These are phyloP conservation scores for Pangasianodon hypophthalmus DNA, from an alignment of 2,113 vertebrate genomes.

Conservation along the genomic window DNA sequence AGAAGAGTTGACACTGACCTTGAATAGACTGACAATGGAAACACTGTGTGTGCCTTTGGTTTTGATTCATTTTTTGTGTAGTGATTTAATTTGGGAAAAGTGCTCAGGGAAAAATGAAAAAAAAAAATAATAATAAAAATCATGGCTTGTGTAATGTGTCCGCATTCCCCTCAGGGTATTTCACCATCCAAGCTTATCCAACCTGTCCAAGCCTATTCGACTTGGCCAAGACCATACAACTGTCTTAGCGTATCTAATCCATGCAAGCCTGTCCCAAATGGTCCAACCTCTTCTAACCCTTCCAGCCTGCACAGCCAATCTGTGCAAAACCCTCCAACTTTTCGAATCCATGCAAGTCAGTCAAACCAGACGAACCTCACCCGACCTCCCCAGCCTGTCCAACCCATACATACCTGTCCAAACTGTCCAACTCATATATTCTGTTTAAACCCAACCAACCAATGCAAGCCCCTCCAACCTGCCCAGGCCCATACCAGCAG, in stretches of 20 bases:
- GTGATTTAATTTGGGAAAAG: neutral
- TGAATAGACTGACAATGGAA: neutral
- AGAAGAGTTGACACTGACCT: neutral
- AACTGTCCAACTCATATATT: neutral
- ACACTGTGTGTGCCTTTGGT: neutral
- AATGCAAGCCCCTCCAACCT: neutral
- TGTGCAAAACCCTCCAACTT: neutral
- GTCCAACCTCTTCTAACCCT: neutral
- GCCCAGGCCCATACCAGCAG: neutral
- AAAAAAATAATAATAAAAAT: too few relatives aligned
- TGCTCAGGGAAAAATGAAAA: too few relatives aligned
- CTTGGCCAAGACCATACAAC: neutral
- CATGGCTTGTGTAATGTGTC: too few relatives aligned
- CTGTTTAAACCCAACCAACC: neutral
- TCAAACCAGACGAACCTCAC: neutral
- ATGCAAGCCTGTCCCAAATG: neutral
- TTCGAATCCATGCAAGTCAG: neutral
- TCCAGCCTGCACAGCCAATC: neutral
- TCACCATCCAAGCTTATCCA: neutral
- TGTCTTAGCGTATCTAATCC: neutral
- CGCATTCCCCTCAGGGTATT: neutral
- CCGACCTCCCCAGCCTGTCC: neutral
- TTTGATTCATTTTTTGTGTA: neutral
- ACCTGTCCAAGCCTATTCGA: neutral
- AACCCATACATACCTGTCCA: neutral